Base-by-base conservation (phyloP, 2,888 invertebrate genomes). In the Epistrophella euchroma region DNA sequence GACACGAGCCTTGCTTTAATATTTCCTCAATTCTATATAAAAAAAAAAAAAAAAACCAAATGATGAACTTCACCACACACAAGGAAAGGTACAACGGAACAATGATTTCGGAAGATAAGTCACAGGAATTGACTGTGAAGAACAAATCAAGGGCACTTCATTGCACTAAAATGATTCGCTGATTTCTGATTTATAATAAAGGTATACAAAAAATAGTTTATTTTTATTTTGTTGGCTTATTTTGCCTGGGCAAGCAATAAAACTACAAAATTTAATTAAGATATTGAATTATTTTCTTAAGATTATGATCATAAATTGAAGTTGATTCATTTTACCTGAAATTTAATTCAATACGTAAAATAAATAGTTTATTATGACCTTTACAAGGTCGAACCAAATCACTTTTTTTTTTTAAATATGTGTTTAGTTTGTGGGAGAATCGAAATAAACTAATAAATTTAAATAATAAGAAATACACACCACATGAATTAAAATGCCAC, bases 1-100 rank as follows among this genome's bases (percentile, higher is more conserved):
- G 56, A 17, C 56, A 56, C 56, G 32, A 56, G 56, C 56, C 56
- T 58, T 56, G 19, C 11, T 35, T 58, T 6, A 17, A 13, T 43
- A 35, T 58, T 58, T 58, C 35, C 56, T 32, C 35, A 19, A 58
- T 35, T 58, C 19, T 35, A 58, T 58, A 28, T n/a, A 32, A 35
- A 17, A 11, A 2, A 28, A 28, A 32, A 35, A 17, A 11, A 2
- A 2, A 4, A 35, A 35, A 35, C 5, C 10, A 13, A 58, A 58
- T 32, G 35, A 28, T 55, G 35, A 58, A 58, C 32, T 19, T 11
- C 35, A 35, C 32, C 35, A 17, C 35, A 35, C 0, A 11, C 56
- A 58, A 58, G 56, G 35, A 58, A 58, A 35, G 35, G 1, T 19
- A 35, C 19, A 19, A 13, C 13, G 11, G 19, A 19, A 35, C 7